phyloP scores from a whole-genome alignment of 2,888 invertebrate species.

The Cheilosia grossa region DNA sequence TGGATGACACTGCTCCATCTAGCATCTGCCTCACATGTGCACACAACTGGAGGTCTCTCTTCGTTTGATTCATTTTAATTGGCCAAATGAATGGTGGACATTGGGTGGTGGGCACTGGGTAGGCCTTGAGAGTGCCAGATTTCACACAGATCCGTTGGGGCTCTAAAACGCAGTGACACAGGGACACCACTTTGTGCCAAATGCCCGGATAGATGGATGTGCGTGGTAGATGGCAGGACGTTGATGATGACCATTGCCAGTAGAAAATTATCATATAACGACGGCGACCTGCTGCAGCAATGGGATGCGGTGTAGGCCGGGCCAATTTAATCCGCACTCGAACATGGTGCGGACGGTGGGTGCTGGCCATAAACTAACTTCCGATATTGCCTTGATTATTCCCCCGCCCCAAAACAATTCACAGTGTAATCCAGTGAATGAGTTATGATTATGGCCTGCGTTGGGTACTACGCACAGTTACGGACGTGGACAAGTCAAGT shows the following conservation, averaged over 20 bases:
- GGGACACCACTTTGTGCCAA: conserved; percentile 56
- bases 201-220: conserved; percentile 68
- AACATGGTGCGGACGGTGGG: not conserved
- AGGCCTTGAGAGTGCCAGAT: conserved; percentile 59
- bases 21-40: conserved; percentile 18
- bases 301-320: not conserved
- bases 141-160: conserved; percentile 53
- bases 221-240: conserved; percentile 70
- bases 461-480: not conserved
- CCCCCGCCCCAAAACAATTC: conserved; percentile 74
- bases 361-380: conserved; percentile 73
- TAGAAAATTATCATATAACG: conserved; percentile 62
- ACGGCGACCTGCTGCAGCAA: not conserved
- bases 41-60: conserved; percentile 41
- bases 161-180: conserved; percentile 31
- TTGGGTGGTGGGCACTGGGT: not conserved
- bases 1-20: conserved; percentile 51
- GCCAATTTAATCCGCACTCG: conserved; percentile 38
- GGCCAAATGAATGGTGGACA: conserved; percentile 68
- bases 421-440: conserved; percentile 76
- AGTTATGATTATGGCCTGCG: conserved; percentile 74
- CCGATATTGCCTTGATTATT: conserved; percentile 76
- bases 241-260: conserved; percentile 74
- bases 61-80: conserved; percentile 73
- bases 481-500: no score